Base-by-base conservation (phyloP, 1,140 invertebrate genomes). In the Leucophenga varia region DNA sequence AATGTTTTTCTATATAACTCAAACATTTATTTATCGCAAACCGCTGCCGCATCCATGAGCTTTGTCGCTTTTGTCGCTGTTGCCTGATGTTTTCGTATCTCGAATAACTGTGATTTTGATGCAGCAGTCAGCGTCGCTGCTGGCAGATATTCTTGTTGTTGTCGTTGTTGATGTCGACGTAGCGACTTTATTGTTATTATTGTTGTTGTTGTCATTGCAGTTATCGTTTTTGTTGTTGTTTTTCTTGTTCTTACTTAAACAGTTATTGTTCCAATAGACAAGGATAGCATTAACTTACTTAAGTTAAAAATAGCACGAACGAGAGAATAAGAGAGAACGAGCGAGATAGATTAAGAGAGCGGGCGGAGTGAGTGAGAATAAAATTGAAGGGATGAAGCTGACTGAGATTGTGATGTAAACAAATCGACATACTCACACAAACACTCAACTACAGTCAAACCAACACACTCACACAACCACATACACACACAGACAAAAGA, bases 1-100 rank as follows among this genome's bases (percentile, higher is more conserved):
- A 71, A 64, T 71, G 63, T 71, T 67, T 71, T 71, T 72, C 70
- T 73, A 73, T 61, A 72, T 68, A 73, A 72, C 69, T 72, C 70
- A 73, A 73, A 73, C 70, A 73, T 73, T 73, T 73, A 73, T 72
- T 73, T 73, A 73, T 73, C 49, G 52, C 48, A 55, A 72, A 72
- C 69, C 70, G 63, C 69, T 59, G 64, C 58, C 64, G 69, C 58
- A 61, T 72, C 59, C 59, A 68, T 72, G 64, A 64, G 68, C 67
- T 71, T n/a, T n/a, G n/a, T n/a, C n/a, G n/a, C n/a, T n/a, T 71
- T 71, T 71, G 67, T 71, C 59, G 60, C 42, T 55, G 56, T 60
- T 67, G 54, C 64, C 59, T n/a, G n/a, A 61, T 71, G 68, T 71
- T 71, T 71, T 72, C 54, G 67, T 67, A 67, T 68, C 67, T 70